Evolutionary conservation across 92 coral and sea anemone genomes (phyloP).

Genomic region (Umimayanthus chanpuru): DNA sequence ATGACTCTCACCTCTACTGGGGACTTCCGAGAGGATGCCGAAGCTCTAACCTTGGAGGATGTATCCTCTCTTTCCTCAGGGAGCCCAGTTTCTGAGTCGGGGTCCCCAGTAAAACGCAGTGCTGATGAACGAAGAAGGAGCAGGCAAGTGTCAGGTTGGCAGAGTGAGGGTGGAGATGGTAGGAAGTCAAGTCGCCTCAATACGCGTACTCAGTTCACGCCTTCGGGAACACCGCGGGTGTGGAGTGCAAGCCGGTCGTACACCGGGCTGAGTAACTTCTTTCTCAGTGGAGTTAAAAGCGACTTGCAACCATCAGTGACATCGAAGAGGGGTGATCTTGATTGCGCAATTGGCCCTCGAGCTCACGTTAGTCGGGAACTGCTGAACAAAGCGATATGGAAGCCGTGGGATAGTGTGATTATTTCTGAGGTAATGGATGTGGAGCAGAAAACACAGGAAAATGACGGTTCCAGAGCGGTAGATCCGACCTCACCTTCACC

Average conservation of each 20-base stretch:
- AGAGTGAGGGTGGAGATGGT: background rate
- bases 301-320: slow-evolving; percentile 35
- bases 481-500: slow-evolving; percentile 41
- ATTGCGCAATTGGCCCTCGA: slow-evolving; percentile 25
- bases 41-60: slow-evolving; percentile 49
- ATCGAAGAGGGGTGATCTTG: background rate
- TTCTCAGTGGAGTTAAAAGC: slow-evolving; percentile 79
- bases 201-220: background rate
- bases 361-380: slow-evolving; percentile 55
- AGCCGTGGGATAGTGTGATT: slow-evolving; percentile 77
- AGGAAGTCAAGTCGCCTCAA: background rate
- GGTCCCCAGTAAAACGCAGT: slow-evolving; percentile 15
- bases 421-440: slow-evolving; percentile 37
- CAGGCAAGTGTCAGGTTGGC: background rate
- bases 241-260: slow-evolving; percentile 86
- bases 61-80: slow-evolving; percentile 49
- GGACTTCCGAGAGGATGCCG: slow-evolving; percentile 63
- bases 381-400: slow-evolving; percentile 74
- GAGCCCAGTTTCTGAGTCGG: slow-evolving; percentile 38
- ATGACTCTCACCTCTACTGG: slow-evolving; percentile 73
- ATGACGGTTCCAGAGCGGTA: background rate
- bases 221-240: slow-evolving; percentile 52
- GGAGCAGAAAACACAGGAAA: slow-evolving; percentile 24
- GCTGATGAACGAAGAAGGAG: background rate
- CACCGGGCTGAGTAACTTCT: slow-evolving; percentile 82